phyloP scores from a whole-genome alignment of 2,888 invertebrate species.

The Erebia palarica region DNA sequence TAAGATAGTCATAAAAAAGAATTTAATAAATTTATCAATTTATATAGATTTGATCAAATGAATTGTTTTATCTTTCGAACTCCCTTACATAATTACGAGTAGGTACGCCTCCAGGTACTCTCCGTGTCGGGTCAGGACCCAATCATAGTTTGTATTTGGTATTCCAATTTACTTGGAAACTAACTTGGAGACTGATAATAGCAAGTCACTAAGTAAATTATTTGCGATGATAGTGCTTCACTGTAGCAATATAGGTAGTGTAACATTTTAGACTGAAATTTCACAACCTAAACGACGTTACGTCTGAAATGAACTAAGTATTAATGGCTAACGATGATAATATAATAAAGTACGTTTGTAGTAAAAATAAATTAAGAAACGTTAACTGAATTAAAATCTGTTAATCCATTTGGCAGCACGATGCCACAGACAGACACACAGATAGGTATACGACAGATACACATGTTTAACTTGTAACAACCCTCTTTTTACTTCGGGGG shows the following conservation, averaged over 20 bases:
- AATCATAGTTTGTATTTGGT: conserved; percentile 25
- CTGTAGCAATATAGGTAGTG: conserved; percentile 5
- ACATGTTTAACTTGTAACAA: too few relatives aligned
- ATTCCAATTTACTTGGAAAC: conserved; percentile 26
- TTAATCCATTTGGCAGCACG: too few relatives aligned
- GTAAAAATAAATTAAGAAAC: too few relatives aligned
- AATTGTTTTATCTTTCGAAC: not conserved
- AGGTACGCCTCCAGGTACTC: not conserved
- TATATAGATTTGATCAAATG: not conserved
- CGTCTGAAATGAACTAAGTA: not conserved
- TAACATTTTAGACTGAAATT: conserved; percentile 6
- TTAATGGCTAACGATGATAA: too few relatives aligned
- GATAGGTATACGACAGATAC: too few relatives aligned
- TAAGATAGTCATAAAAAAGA: not conserved
- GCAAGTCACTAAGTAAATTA: conserved; percentile 21
- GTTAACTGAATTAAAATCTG: too few relatives aligned
- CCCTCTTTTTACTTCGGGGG: too few relatives aligned
- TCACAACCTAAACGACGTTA: not conserved
- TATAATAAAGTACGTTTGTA: too few relatives aligned
- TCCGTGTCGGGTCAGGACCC: conserved; percentile 8
- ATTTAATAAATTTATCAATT: not conserved
- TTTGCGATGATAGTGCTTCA: conserved; percentile 11
- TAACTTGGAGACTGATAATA: conserved; percentile 22
- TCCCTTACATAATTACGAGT: not conserved
- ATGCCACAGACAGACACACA: too few relatives aligned